Conservation (phyloP, 2,797 vertebrate species). For the Rousettus madagascariensis region DNA sequence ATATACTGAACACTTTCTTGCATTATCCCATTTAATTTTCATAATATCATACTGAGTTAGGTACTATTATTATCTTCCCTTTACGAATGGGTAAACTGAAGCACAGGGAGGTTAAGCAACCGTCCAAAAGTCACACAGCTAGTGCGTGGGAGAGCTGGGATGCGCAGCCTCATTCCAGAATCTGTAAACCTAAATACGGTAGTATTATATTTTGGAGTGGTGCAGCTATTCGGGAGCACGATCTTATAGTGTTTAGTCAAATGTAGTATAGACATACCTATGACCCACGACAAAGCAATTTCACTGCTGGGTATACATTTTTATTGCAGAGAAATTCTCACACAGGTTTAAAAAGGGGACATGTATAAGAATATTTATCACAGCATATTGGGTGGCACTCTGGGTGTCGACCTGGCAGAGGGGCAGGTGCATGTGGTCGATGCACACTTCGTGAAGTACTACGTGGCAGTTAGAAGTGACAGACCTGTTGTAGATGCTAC, state of each 20-base stretch:
- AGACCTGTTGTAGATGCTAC: neutral
- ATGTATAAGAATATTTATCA: neutral
- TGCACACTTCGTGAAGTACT: neutral
- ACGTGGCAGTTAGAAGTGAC: neutral
- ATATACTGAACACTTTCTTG: neutral
- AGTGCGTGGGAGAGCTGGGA: neutral
- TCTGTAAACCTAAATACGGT: neutral
- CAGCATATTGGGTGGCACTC: neutral
- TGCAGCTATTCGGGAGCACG: neutral
- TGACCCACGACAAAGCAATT: neutral
- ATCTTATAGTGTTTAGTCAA: neutral
- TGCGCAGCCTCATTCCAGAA: neutral
- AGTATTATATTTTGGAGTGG: neutral
- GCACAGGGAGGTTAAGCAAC: neutral
- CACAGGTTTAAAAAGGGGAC: neutral
- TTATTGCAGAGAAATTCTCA: neutral
- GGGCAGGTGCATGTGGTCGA: neutral
- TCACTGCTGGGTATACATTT: neutral
- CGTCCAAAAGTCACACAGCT: neutral
- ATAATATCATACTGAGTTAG: neutral
- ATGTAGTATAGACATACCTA: neutral
- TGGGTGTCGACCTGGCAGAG: too few species aligned
- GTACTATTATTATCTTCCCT: neutral
- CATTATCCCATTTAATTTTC: neutral
- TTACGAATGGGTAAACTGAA: neutral